Conservation (phyloP, 1,140 invertebrate genomes). For the Liolophura sinensis region DNA sequence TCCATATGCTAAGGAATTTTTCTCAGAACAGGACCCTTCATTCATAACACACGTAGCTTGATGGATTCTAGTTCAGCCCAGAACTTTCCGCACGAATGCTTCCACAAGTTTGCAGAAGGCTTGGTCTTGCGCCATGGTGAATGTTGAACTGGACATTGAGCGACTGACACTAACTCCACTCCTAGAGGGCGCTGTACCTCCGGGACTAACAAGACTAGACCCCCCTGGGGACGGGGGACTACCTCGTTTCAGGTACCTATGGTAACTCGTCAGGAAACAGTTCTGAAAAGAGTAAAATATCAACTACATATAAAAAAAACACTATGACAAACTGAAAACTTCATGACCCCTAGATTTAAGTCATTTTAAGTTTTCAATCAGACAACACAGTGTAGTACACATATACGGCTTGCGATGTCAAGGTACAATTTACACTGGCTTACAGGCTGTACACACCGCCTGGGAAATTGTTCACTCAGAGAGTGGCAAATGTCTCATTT, state of each 20-base stretch:
- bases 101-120: conserved; percentile 33
- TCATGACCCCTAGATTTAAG: not conserved
- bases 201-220: not conserved
- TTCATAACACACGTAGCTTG: no score
- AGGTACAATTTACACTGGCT: not conserved
- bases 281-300: conserved; percentile 30
- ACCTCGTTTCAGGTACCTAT: conserved; percentile 34
- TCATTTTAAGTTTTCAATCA: not conserved
- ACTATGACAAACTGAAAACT: not conserved
- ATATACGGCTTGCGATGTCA: not conserved
- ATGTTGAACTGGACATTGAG: conserved; percentile 28
- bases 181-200: not conserved
- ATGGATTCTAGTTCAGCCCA: conserved; percentile 22
- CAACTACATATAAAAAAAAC: conserved; percentile 4
- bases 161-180: conserved; percentile 14
- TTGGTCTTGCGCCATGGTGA: conserved; percentile 26
- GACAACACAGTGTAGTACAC: not conserved
- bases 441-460: not conserved
- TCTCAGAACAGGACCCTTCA: no score
- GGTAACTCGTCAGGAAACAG: conserved; percentile 35
- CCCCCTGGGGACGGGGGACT: conserved; percentile 21
- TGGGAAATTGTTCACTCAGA: not conserved
- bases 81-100: conserved; percentile 32
- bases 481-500: no score
- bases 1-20: no score